Conservation (phyloP, 2,888 invertebrate species). For the Perizoma affinitatum region DNA sequence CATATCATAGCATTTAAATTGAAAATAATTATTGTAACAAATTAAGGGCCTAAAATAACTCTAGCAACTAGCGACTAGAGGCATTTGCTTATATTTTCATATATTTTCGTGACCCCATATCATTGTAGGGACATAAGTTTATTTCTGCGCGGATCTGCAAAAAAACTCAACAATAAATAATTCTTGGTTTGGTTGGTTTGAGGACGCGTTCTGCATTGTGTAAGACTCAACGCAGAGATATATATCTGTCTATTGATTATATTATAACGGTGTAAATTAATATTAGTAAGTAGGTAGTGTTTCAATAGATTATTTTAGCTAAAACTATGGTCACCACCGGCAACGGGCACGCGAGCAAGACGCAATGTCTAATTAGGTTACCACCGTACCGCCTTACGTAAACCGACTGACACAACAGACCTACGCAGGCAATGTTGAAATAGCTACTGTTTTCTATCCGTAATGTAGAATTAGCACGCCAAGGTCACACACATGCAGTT, state of each 20-base stretch:
- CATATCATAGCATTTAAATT: neutral
- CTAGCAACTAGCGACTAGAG: neutral
- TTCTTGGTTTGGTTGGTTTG: too few relatives aligned
- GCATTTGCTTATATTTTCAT: neutral
- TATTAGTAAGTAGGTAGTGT: neutral
- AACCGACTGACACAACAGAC: slow-evolving; percentile 72
- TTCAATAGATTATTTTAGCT: slow-evolving; percentile 8
- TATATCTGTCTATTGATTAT: too few relatives aligned
- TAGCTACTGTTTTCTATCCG: slow-evolving; percentile 52
- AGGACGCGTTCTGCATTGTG: too few relatives aligned
- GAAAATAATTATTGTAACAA: neutral
- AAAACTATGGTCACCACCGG: slow-evolving; percentile 26
- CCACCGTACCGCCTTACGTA: slow-evolving; percentile 71
- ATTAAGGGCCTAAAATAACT: neutral
- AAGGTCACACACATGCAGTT: slow-evolving; percentile 45
- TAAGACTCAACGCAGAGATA: too few relatives aligned
- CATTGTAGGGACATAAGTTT: too few relatives aligned
- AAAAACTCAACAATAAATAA: too few relatives aligned
- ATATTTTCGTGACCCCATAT: too few relatives aligned
- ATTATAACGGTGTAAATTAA: too few relatives aligned
- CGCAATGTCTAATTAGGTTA: slow-evolving; percentile 70
- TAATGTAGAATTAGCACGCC: slow-evolving; percentile 44
- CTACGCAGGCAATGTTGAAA: slow-evolving; percentile 62
- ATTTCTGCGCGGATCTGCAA: too few relatives aligned
- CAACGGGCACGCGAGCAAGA: slow-evolving; percentile 35